A percentile compares a stretch with the other conserved stretches of the same genome.
Evolutionary conservation across 2,113 vertebrate species (phyloP).

Genomic region (Aspidoscelis tigris): DNA sequence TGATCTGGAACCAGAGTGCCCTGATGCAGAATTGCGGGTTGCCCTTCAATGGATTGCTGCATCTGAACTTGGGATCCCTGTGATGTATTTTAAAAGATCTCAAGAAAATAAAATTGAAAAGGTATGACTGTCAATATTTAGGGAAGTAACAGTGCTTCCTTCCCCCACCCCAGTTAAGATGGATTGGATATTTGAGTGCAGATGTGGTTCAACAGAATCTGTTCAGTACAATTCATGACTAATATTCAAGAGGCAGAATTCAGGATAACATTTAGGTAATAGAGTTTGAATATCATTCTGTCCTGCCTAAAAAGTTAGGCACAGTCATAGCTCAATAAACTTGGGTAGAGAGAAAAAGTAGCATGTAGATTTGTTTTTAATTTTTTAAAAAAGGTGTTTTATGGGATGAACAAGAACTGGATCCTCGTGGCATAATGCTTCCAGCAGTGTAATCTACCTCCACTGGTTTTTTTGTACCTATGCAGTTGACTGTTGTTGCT

Average conservation of each 20-base stretch:
- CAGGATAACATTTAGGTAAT: no score
- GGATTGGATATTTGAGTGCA: not conserved
- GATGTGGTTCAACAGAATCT: not conserved
- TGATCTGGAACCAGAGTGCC: constrained; percentile 85
- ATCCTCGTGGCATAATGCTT: not conserved
- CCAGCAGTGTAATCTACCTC: not conserved
- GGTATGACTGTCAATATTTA: constrained; percentile 70
- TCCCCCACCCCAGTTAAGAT: not conserved
- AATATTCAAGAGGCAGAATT: no score
- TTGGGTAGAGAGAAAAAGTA: not conserved
- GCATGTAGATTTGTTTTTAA: not conserved
- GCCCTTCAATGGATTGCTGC: constrained; percentile 96
- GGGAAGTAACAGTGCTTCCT: no score
- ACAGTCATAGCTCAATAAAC: not conserved
- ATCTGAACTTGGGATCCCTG: constrained; percentile 90
- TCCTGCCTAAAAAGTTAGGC: no score
- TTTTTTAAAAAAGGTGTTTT: no score
- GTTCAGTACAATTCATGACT: no score
- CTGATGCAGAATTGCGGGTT: constrained; percentile 84
- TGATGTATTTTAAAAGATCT: constrained; percentile 91
- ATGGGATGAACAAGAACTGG: no score
- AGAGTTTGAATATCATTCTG: no score
- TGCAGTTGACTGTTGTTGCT: no score
- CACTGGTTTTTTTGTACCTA: no score
- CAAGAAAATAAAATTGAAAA: constrained; percentile 87